phyloP scores from a whole-genome alignment of 2,888 invertebrate genomes.

The Antitype chi region DNA sequence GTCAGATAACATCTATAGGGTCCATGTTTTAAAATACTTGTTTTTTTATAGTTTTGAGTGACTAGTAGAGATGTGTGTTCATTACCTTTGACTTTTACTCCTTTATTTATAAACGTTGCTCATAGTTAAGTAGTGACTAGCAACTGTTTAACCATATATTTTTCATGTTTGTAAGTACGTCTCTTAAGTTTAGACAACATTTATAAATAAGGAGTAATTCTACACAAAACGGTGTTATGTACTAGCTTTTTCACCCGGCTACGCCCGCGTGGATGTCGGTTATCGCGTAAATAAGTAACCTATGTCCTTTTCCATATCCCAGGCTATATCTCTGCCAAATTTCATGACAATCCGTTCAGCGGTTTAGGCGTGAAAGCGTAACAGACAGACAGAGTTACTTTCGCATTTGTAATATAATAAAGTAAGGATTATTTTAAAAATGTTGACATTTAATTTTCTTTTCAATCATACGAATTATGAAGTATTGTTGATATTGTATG shows the following conservation, averaged over 20 bases:
- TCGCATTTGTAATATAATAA: no score
- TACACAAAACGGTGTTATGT: not conserved
- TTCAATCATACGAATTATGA: not conserved
- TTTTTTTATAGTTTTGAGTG: slow-evolving; percentile 25
- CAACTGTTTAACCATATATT: not conserved
- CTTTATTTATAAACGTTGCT: not conserved
- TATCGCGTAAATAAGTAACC: no score
- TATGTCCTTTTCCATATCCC: no score
- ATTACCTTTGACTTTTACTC: not conserved
- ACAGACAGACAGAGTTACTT: no score
- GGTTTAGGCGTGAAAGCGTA: no score
- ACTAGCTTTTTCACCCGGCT: not conserved
- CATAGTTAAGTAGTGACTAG: not conserved
- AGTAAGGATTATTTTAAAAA: no score
- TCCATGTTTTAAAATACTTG: not conserved
- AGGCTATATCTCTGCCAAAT: no score
- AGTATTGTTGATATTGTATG: not conserved
- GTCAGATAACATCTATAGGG: slow-evolving; percentile 17
- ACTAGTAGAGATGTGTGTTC: not conserved
- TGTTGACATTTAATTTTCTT: not conserved
- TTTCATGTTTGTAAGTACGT: no score
- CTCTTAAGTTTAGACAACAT: not conserved
- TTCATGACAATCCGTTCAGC: no score
- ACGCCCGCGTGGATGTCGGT: no score
- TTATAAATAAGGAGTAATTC: not conserved